These are phyloP conservation scores for Sinodicranocentrus sp. DNA, from an alignment of 2,888 invertebrate species.

Conservation along the genomic window DNA sequence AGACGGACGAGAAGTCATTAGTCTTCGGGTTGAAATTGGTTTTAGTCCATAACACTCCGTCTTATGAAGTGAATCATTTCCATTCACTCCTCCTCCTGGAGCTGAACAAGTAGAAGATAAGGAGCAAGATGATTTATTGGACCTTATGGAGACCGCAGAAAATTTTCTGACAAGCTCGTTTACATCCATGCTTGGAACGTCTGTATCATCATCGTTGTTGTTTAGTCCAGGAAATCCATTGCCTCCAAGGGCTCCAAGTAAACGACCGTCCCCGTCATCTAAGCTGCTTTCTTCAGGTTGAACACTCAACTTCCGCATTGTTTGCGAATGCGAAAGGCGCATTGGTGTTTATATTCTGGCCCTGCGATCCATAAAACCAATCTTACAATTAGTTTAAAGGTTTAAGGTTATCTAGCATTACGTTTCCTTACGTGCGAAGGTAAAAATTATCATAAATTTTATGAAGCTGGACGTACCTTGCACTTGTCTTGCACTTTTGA, in stretches of 20 bases:
- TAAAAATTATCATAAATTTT: too few relatives aligned
- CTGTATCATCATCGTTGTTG: not conserved
- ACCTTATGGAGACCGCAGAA: not conserved
- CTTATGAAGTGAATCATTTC: not conserved
- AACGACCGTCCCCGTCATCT: constrained; percentile 6
- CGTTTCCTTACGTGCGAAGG: too few relatives aligned
- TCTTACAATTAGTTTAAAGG: too few relatives aligned
- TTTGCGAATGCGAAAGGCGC: constrained; percentile 16
- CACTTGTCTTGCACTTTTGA: too few relatives aligned
- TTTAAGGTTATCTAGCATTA: too few relatives aligned
- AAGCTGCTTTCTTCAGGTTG: constrained; percentile 36
- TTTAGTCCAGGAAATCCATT: not conserved
- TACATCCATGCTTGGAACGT: not conserved
- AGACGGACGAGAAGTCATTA: constrained; percentile 57
- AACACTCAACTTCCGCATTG: constrained; percentile 39
- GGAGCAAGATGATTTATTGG: constrained; percentile 2
- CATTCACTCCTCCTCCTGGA: not conserved
- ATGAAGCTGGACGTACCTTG: too few relatives aligned
- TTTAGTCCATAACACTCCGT: constrained; percentile 5
- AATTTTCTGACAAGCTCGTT: constrained; percentile 6
- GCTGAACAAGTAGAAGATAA: constrained; percentile 29
- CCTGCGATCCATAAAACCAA: too few relatives aligned
- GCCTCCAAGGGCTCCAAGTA: not conserved
- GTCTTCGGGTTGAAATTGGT: constrained; percentile 15
- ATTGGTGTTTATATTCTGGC: too few relatives aligned